phyloP scores from a whole-genome alignment of 2,888 invertebrate genomes.

The Pseudococcus viburni region DNA sequence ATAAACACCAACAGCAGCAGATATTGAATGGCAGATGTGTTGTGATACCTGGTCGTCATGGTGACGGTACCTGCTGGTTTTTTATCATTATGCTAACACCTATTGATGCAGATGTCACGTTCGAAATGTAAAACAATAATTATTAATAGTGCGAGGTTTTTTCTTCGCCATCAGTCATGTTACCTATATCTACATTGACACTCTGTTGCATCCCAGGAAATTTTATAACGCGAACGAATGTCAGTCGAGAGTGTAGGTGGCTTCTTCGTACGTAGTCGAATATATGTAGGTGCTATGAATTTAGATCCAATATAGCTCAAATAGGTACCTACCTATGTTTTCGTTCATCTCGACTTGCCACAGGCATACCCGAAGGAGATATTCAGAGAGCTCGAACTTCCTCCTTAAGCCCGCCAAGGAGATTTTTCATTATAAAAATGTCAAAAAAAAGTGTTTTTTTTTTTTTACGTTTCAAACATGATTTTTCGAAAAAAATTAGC shows the following conservation, averaged over 20 bases:
- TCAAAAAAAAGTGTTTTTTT: no score
- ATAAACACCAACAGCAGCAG: slow-evolving; percentile 63
- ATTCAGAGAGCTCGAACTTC: no score
- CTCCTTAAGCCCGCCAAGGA: no score
- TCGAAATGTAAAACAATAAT: slow-evolving; percentile 52
- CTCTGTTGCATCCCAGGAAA: not conserved
- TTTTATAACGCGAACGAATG: not conserved
- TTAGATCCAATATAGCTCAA: no score
- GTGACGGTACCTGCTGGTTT: slow-evolving; percentile 64
- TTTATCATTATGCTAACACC: slow-evolving; percentile 65
- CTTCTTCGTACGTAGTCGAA: no score
- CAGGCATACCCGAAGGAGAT: no score
- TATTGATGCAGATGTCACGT: slow-evolving; percentile 66
- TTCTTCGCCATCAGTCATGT: not conserved
- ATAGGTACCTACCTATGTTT: no score
- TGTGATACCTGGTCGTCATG: slow-evolving; percentile 64
- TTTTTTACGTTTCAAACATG: no score
- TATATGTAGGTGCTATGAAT: no score
- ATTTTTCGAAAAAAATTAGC: no score
- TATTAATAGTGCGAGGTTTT: slow-evolving; percentile 31
- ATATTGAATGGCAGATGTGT: slow-evolving; percentile 66
- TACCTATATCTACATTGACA: not conserved
- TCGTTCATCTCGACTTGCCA: no score
- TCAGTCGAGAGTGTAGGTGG: not conserved
- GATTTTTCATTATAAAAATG: no score